phyloP scores from a whole-genome alignment of 2,888 invertebrate genomes.

The Drosophila multiciliata region DNA sequence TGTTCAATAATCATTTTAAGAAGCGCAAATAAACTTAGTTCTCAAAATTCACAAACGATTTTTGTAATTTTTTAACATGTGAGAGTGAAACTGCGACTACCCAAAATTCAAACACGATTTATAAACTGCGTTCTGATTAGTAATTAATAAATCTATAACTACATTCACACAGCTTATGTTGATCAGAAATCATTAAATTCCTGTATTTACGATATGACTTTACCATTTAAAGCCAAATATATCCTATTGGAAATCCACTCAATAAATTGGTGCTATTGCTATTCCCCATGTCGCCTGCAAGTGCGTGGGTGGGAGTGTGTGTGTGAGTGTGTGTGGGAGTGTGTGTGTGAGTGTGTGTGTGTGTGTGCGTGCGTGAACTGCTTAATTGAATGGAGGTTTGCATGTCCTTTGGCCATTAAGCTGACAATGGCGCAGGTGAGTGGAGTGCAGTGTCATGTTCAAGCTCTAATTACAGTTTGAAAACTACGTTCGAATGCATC shows the following conservation, averaged over 20 bases:
- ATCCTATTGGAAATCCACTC: constrained; percentile 9
- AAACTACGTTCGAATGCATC: constrained; percentile 9
- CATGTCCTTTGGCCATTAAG: constrained; percentile 62
- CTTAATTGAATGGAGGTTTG: constrained; percentile 59
- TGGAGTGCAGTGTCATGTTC: constrained; percentile 30
- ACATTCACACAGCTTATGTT: background rate
- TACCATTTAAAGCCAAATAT: background rate
- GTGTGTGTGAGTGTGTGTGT: background rate
- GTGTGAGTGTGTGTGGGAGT: constrained; percentile 14
- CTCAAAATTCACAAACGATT: background rate
- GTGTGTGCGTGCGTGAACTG: constrained; percentile 24
- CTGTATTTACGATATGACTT: background rate
- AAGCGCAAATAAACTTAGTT: background rate
- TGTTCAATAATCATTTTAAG: background rate
- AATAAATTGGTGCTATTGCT: constrained; percentile 14
- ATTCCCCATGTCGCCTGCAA: too few relatives aligned
- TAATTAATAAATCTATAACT: background rate
- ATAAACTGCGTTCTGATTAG: background rate
- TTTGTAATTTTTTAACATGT: background rate
- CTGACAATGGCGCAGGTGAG: constrained; percentile 31
- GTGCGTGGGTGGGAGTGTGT: background rate
- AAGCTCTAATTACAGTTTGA: constrained; percentile 31
- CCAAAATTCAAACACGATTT: background rate
- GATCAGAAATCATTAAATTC: background rate
- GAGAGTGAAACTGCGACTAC: too few relatives aligned